Evolutionary conservation across 2,797 vertebrate genomes (phyloP), one percentile per base, ranked within the genome.

Genomic region (Microctenopoma steveboyesi): DNA sequence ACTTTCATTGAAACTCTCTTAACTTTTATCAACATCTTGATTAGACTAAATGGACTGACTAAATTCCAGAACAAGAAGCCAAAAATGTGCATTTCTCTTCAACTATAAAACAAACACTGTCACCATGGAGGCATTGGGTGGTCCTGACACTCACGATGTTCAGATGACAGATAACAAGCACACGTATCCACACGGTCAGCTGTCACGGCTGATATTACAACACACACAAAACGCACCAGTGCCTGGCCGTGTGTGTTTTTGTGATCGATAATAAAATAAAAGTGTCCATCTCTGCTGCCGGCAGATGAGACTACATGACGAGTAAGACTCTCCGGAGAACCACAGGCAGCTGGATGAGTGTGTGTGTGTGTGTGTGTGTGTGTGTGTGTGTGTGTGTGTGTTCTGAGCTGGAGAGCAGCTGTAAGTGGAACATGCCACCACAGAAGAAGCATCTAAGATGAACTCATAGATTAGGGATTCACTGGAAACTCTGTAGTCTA

Each of bases 271-370:
- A 92, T 69, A 81, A 84, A 85, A 86, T 77, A 91, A 92, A 92
- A 89, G 87, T 88, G 94, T 90, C 81, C 66, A 92, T 82, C 86
- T 86, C 91, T 92, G 83, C 83, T 76, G 83, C 66, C 86, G 86
- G 91, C 93, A 95, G 94, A 95, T 95, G 94, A 91, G 92, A 89
- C 92, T 93, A 92, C 92, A 94, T 92, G 91, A 95, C 89, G 89
- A 91, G 93, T 90, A 90, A 87, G 82, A 74, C 91, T 88, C 94
- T 94, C 94, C 72, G 51, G 94, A 93, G 95, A 94, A 91, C 88
- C 72, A 84, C 72, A 80, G 91, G 91, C 92, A 81, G 83, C 78
- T 84, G 76, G 62, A 69, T 82, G 45, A 5, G 7, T 46, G 49
- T 43, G 59, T 57, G 54, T 51, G 56, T 28, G 50, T 64, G 56